Evolutionary conservation across 2,113 vertebrate species (phyloP).

Genomic region (Vidua chalybeata): DNA sequence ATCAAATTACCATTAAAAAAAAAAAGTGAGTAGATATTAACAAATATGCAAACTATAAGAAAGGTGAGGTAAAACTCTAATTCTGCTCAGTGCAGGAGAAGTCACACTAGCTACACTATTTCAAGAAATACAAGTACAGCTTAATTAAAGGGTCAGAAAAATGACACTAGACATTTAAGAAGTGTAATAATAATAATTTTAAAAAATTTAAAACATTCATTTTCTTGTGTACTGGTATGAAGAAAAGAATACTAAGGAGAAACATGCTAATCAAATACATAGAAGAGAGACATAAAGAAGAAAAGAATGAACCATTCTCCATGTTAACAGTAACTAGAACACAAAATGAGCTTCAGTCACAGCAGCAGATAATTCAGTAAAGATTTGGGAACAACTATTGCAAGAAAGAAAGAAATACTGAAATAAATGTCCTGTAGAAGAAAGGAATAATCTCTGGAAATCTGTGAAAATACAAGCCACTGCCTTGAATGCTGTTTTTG

Average conservation of each 20-base stretch:
- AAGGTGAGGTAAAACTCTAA: background rate
- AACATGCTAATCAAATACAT: background rate
- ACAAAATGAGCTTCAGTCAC: background rate
- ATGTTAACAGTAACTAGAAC: background rate
- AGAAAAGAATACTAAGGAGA: background rate
- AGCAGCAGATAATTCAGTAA: accelerated
- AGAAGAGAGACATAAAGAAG: background rate
- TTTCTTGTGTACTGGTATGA: background rate
- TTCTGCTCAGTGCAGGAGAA: background rate
- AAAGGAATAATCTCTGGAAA: background rate
- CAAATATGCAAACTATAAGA: background rate
- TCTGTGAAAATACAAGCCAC: background rate
- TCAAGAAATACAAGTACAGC: background rate
- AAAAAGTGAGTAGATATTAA: background rate
- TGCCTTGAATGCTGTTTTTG: background rate
- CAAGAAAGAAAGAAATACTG: background rate
- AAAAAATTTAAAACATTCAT: accelerated
- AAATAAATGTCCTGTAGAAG: background rate
- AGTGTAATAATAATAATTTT: background rate
- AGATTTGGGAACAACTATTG: background rate
- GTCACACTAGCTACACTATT: background rate
- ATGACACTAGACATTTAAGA: background rate
- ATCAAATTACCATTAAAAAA: background rate
- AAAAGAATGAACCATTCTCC: background rate
- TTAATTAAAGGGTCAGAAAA: background rate